Base-by-base conservation (phyloP, 1,140 invertebrate species). In the Schlechtendalia chinensis region DNA sequence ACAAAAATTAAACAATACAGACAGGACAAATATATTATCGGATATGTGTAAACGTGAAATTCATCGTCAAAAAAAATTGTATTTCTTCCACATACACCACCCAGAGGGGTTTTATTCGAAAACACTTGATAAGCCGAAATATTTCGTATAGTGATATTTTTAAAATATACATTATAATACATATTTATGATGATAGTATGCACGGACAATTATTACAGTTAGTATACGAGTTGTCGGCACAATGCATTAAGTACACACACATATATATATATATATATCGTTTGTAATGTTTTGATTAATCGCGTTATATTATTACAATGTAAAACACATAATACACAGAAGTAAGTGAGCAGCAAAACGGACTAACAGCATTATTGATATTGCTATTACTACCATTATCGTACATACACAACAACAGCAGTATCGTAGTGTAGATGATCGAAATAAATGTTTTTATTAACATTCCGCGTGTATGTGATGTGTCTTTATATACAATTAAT, bases 21-120 rank as follows among this genome's bases (percentile, higher is more conserved):
- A 72, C 53, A 59, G 45, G 82, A 65, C 32, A 59, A 72, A 74
- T 29, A 63, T 45, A 81, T n/a, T n/a, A n/a, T n/a, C 63, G 32
- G 53, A 67, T 39, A 79, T 32, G 14, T 58, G 14, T 75, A 56
- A 75, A 58, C 29, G 27, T 75, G 53, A 53, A 56, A 56, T 75
- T 56, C 11, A 75, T 75, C 50, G 72, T 56, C 72, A 54, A 74
- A 74, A 56, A 67, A 24, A 6, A 67, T n/a, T 22, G 32, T 14
- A 45, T 67, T 45, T 12, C n/a, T 1, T 67, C 39, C 12, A 32
- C 24, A 24, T 27, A 4, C 24, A 45, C 11, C 45, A 50, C 39
- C 0, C 6, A 8, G 22, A 14, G 14, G 29, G 63, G 14, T 22
- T 45, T 39, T 12, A 67, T 10, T 45, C 32, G 3, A 8, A 45